Conservation (phyloP, 2,888 invertebrate species). For the Marronus borbonicus region DNA sequence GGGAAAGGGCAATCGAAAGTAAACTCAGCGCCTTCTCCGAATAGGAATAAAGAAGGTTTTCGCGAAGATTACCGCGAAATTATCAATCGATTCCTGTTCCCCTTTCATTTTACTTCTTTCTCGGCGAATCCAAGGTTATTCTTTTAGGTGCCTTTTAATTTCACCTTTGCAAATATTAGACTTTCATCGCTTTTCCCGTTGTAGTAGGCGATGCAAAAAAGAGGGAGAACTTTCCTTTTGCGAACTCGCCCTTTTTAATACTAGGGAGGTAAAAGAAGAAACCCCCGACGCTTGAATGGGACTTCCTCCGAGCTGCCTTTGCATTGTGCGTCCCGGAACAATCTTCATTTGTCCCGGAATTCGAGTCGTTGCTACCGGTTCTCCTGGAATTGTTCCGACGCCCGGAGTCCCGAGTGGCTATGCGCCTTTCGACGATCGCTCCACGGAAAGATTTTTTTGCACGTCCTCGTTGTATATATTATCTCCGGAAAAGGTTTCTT, state of each 20-base stretch:
- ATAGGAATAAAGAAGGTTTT: too few relatives aligned
- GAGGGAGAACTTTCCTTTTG: not conserved
- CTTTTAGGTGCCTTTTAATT: slow-evolving; percentile 23
- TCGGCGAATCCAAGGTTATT: not conserved
- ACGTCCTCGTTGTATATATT: too few relatives aligned
- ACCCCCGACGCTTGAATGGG: slow-evolving; percentile 6
- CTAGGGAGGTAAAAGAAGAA: not conserved
- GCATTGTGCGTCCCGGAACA: slow-evolving; percentile 22
- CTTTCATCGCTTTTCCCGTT: slow-evolving; percentile 16
- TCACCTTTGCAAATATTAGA: slow-evolving; percentile 36
- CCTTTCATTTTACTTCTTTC: not conserved
- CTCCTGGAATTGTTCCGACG: too few relatives aligned
- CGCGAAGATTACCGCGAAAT: not conserved
- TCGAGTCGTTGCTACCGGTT: not conserved
- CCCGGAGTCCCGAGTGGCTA: too few relatives aligned
- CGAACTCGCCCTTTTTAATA: not conserved
- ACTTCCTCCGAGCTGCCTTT: not conserved
- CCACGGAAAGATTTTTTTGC: too few relatives aligned
- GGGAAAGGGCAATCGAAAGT: not conserved
- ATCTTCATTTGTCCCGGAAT: slow-evolving; percentile 8
- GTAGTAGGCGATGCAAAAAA: not conserved
- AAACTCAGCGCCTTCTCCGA: slow-evolving; percentile 1
- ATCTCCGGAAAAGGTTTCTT: too few relatives aligned
- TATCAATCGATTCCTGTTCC: slow-evolving; percentile 4
- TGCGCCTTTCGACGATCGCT: too few relatives aligned